Evolutionary conservation across 2,888 invertebrate genomes (phyloP).

Genomic region (Drosophila yooni): DNA sequence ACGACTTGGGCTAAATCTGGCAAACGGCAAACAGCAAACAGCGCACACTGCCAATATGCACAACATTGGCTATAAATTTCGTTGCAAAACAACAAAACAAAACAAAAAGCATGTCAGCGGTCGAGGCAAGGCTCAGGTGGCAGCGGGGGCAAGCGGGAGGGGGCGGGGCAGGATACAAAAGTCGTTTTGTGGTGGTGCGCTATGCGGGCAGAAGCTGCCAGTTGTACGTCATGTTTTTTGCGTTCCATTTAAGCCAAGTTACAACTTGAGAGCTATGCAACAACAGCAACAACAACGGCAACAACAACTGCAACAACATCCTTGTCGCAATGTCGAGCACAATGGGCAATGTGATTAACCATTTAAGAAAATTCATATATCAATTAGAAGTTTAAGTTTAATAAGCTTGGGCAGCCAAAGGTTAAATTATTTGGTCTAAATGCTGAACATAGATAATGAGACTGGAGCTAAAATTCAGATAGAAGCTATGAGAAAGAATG

Average conservation of each 20-base stretch:
- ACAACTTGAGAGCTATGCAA: slow-evolving; percentile 32
- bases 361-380: slow-evolving; percentile 1
- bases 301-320: slow-evolving; percentile 22
- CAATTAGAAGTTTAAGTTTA: neutral
- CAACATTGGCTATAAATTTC: slow-evolving; percentile 78
- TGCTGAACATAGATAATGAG: neutral
- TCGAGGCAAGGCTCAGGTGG: slow-evolving; percentile 17
- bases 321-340: slow-evolving; percentile 32
- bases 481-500: neutral
- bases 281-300: slow-evolving; percentile 8
- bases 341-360: slow-evolving; percentile 20
- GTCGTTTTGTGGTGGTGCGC: slow-evolving; percentile 56
- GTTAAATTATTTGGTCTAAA: neutral
- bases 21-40: slow-evolving; percentile 46
- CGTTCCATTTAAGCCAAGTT: slow-evolving; percentile 56
- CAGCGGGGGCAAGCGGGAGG: neutral
- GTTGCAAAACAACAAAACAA: slow-evolving; percentile 15
- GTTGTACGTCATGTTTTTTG: slow-evolving; percentile 69
- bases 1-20: slow-evolving; percentile 65
- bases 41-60: slow-evolving; percentile 69
- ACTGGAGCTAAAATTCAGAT: neutral
- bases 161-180: slow-evolving; percentile 14
- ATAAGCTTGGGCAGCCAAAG: neutral
- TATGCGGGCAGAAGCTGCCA: slow-evolving; percentile 71
- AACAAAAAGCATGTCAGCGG: slow-evolving; percentile 70